These are phyloP conservation scores for Lepidurus couesii DNA, from an alignment of 1,140 invertebrate genomes.

Conservation along the genomic window DNA sequence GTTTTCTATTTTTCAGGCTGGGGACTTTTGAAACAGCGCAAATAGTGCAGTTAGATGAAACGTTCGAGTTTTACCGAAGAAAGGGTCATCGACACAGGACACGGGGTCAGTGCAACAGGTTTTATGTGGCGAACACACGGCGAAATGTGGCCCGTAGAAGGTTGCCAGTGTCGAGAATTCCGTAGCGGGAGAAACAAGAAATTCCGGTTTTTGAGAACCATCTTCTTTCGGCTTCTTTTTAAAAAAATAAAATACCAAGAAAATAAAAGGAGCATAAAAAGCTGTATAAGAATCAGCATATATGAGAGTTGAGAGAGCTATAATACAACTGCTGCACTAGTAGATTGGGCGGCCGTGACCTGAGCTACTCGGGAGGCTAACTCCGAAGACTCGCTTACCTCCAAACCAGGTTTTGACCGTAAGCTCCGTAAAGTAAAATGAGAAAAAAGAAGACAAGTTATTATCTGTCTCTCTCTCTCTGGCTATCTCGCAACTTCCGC, in stretches of 20 bases:
- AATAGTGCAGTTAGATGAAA: background rate
- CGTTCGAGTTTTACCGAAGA: background rate
- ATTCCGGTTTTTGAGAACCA: background rate
- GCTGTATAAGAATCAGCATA: background rate
- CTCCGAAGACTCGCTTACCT: background rate
- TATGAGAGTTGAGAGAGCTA: too few relatives aligned
- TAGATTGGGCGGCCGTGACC: background rate
- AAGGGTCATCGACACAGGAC: conserved; percentile 1
- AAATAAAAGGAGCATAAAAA: background rate
- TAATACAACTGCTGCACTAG: too few relatives aligned
- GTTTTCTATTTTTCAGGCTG: too few relatives aligned
- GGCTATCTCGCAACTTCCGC: background rate
- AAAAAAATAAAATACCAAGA: background rate
- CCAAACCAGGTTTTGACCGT: background rate
- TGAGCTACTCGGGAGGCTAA: background rate
- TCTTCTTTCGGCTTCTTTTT: background rate
- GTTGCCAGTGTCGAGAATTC: conserved; percentile 16
- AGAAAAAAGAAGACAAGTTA: too few relatives aligned
- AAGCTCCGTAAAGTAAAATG: background rate
- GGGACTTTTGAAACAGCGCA: background rate
- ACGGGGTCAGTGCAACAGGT: conserved; percentile 11
- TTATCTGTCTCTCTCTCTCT: background rate
- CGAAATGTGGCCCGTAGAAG: background rate
- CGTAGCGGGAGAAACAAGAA: background rate
- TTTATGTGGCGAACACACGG: background rate